A percentile compares a stretch with the other conserved stretches of the same genome.
phyloP scores from a whole-genome alignment of 2,888 invertebrate genomes.

The Saturnia japonica region DNA sequence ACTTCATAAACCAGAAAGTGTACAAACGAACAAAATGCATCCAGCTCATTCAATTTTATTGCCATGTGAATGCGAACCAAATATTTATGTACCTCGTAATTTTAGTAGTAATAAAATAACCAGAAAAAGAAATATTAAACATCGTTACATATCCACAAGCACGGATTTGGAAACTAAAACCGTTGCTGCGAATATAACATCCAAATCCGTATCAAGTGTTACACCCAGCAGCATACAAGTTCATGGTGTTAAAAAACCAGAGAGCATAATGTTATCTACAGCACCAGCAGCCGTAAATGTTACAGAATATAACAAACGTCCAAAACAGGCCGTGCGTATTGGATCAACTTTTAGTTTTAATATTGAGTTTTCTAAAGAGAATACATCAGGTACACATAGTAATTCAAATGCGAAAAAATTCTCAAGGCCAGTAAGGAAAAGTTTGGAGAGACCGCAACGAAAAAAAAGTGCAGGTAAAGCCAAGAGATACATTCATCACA shows the following conservation, averaged over 20 bases:
- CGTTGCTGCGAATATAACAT: conserved; percentile 16
- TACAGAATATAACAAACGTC: background rate
- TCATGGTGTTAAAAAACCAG: conserved; percentile 2
- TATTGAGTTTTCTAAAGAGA: conserved; percentile 41
- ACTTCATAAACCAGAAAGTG: conserved; percentile 11
- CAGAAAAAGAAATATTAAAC: conserved; percentile 19
- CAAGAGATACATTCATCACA: conserved; percentile 25
- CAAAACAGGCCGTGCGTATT: conserved; percentile 36
- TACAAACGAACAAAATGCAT: conserved; percentile 15
- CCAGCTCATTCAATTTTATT: background rate
- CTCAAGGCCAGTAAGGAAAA: background rate
- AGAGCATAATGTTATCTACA: background rate
- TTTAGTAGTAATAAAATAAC: conserved; percentile 32
- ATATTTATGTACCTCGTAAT: conserved; percentile 33
- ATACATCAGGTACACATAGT: background rate
- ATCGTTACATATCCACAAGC: conserved; percentile 15
- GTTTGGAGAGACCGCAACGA: background rate
- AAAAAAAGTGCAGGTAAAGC: conserved; percentile 10
- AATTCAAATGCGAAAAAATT: conserved; percentile 1
- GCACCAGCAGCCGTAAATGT: background rate
- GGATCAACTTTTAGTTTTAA: conserved; percentile 41
- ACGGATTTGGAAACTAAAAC: conserved; percentile 11
- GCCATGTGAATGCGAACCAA: conserved; percentile 37
- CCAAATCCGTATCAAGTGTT: conserved; percentile 11
- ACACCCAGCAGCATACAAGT: conserved; percentile 7